Evolutionary conservation across 2,888 invertebrate genomes (phyloP).

Genomic region (Drosophila greeni): DNA sequence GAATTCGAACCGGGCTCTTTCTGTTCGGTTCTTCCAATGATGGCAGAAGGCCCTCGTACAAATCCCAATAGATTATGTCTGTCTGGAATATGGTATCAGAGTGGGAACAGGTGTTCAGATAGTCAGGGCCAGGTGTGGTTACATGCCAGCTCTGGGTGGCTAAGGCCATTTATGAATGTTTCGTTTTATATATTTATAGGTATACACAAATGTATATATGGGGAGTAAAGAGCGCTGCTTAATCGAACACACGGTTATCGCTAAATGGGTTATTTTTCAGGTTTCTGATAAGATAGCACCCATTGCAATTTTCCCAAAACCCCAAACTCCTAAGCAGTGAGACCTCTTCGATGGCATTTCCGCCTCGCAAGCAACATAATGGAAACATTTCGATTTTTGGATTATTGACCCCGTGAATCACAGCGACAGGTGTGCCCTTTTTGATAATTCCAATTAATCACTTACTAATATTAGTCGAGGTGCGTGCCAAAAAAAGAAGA

Average conservation of each 20-base stretch:
- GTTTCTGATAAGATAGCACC: conserved; percentile 28
- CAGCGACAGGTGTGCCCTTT: conserved; percentile 21
- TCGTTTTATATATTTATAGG: neutral
- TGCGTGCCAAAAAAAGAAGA: too few species aligned
- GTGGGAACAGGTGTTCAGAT: conserved; percentile 51
- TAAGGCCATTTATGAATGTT: conserved; percentile 50
- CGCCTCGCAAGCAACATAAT: conserved; percentile 14
- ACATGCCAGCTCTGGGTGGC: conserved; percentile 15
- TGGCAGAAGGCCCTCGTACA: conserved; percentile 3
- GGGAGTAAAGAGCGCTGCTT: conserved; percentile 23
- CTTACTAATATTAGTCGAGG: conserved; percentile 12
- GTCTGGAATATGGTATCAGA: conserved; percentile 3
- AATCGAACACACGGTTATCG: conserved; percentile 39
- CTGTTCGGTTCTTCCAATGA: neutral
- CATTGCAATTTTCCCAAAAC: conserved; percentile 16
- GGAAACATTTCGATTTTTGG: conserved; percentile 11
- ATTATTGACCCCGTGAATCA: conserved; percentile 28
- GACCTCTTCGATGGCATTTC: conserved; percentile 17
- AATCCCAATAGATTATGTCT: conserved; percentile 40
- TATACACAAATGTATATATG: neutral
- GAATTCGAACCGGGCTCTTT: conserved; percentile 24
- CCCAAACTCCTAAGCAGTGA: conserved; percentile 4
- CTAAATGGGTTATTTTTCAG: conserved; percentile 32
- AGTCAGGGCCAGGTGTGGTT: conserved; percentile 28
- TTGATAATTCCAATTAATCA: conserved; percentile 23